Evolutionary conservation across 1,140 invertebrate genomes (phyloP).

Genomic region (Acromyrmex heyeri): DNA sequence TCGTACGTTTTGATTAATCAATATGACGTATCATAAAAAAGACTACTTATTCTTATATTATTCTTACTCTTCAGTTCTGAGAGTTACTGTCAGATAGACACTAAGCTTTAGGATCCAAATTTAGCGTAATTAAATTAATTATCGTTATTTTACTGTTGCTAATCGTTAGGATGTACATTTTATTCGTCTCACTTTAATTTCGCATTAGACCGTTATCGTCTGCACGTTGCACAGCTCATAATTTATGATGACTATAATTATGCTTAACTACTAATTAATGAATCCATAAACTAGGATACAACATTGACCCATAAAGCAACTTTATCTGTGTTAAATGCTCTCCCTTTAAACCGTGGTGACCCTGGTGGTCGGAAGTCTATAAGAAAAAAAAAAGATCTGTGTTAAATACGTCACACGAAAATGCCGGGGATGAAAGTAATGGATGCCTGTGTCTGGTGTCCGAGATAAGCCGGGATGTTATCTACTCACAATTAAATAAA

Average conservation of each 20-base stretch:
- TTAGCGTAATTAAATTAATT: constrained; percentile 48
- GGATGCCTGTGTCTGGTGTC: constrained; percentile 48
- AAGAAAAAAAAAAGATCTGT: constrained; percentile 22
- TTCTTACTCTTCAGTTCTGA: constrained; percentile 22
- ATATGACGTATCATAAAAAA: constrained; percentile 8
- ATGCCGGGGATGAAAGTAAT: constrained; percentile 29
- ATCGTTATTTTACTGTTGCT: constrained; percentile 44
- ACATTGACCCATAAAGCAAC: constrained; percentile 34
- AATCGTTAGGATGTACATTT: constrained; percentile 42
- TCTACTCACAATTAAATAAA: constrained; percentile 46
- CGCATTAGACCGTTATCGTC: constrained; percentile 25
- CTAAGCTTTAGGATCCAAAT: constrained; percentile 39
- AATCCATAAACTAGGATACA: constrained; percentile 31
- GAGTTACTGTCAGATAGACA: constrained; percentile 35
- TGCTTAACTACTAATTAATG: constrained; percentile 37
- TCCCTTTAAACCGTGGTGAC: not conserved
- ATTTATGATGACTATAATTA: constrained; percentile 50
- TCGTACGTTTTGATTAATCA: not conserved
- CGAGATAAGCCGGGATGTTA: constrained; percentile 32
- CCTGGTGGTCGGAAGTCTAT: not conserved
- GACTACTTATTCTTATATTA: not conserved
- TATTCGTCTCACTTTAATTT: constrained; percentile 57
- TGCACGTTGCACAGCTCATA: constrained; percentile 44
- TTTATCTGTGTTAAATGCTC: constrained; percentile 63
- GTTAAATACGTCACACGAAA: constrained; percentile 41